Conservation (phyloP, 2,797 vertebrate species). For the Cyclopterus lumpus region DNA sequence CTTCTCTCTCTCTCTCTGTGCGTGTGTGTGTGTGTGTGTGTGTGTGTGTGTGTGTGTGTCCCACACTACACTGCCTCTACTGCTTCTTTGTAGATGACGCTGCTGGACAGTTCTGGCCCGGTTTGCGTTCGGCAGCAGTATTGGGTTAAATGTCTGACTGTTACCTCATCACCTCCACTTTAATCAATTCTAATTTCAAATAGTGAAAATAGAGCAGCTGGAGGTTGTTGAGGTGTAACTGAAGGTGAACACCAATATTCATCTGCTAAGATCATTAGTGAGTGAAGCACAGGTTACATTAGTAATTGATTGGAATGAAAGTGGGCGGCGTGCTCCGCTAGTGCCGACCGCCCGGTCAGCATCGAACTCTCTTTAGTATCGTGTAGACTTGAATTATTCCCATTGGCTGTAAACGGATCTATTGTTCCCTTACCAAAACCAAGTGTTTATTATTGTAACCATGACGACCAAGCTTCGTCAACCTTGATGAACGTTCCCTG, state of each 20-base stretch:
- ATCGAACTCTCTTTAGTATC: not conserved
- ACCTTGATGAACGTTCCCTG: not conserved
- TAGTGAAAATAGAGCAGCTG: conserved; percentile 13
- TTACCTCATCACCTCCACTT: conserved; percentile 21
- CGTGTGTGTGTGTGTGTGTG: conserved; percentile 42
- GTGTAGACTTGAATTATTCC: no score
- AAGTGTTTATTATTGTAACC: not conserved
- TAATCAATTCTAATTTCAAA: conserved; percentile 35
- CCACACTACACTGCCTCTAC: no score
- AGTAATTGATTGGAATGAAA: conserved; percentile 28
- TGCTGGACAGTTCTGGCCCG: not conserved
- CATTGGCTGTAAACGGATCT: no score
- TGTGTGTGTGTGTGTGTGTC: conserved; percentile 14
- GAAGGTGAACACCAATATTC: conserved; percentile 35
- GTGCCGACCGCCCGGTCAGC: not conserved
- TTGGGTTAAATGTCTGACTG: conserved; percentile 3
- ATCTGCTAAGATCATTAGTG: conserved; percentile 40
- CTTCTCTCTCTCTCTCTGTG: conserved; percentile 43
- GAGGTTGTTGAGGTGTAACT: conserved; percentile 4
- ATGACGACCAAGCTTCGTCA: not conserved
- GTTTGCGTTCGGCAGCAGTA: not conserved
- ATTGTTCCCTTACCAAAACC: not conserved
- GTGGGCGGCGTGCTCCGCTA: not conserved
- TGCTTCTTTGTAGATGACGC: not conserved
- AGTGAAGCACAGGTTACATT: conserved; percentile 20